These are phyloP conservation scores for Drosophila mimetica DNA, from an alignment of 2,888 invertebrate genomes.

Conservation along the genomic window DNA sequence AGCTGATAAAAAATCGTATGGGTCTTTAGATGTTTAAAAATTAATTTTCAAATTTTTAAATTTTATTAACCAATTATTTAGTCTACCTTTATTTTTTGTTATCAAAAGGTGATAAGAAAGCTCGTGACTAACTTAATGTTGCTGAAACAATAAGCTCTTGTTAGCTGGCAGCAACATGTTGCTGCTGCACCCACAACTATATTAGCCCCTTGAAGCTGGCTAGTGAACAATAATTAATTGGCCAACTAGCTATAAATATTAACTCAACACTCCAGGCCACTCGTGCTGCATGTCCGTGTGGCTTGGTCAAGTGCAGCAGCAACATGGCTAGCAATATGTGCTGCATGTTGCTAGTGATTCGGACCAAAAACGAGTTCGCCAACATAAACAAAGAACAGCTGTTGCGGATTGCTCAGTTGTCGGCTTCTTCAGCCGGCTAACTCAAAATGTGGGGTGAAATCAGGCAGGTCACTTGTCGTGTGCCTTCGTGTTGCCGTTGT, in stretches of 20 bases:
- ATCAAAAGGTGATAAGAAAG: constrained; percentile 62
- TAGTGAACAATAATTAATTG: constrained; percentile 29
- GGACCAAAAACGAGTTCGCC: constrained; percentile 60
- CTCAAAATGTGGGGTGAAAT: constrained; percentile 71
- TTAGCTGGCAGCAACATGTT: constrained; percentile 44
- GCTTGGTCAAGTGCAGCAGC: constrained; percentile 40
- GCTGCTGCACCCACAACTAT: constrained; percentile 13
- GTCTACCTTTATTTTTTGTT: neutral
- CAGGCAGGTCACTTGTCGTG: constrained; percentile 47
- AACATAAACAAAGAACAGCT: constrained; percentile 81
- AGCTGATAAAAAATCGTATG: too few relatives aligned
- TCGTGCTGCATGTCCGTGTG: constrained; percentile 28
- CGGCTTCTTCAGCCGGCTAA: constrained; percentile 66
- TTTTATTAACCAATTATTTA: too few relatives aligned
- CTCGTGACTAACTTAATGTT: constrained; percentile 42
- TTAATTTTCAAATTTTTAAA: too few relatives aligned
- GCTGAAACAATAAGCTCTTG: constrained; percentile 48
- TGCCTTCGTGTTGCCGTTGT: constrained; percentile 39
- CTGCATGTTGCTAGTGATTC: constrained; percentile 46
- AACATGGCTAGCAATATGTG: constrained; percentile 29
- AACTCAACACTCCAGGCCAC: constrained; percentile 57
- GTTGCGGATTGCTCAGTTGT: constrained; percentile 47
- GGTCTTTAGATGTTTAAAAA: too few relatives aligned
- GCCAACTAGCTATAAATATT: constrained; percentile 43
- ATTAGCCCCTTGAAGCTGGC: constrained; percentile 29